These are phyloP conservation scores for Chrysina gloriosa DNA, from an alignment of 2,888 invertebrate genomes.

Conservation along the genomic window DNA sequence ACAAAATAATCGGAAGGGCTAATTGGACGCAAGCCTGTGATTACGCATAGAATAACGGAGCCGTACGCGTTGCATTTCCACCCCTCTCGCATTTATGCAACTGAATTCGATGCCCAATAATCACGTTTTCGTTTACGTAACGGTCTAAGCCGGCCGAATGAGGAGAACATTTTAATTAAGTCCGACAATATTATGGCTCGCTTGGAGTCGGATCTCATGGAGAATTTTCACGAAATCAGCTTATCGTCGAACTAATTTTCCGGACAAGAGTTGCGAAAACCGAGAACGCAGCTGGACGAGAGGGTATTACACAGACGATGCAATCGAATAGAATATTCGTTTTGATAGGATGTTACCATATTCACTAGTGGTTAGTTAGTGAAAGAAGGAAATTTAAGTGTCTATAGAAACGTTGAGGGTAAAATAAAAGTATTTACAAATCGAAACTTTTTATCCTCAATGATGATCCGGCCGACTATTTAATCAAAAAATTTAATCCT, in stretches of 20 bases:
- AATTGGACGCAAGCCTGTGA: background rate
- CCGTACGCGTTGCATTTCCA: background rate
- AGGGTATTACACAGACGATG: too few relatives aligned
- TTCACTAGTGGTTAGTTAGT: too few relatives aligned
- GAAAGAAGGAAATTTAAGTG: too few relatives aligned
- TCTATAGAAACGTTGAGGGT: too few relatives aligned
- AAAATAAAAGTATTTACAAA: too few relatives aligned
- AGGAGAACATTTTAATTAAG: conserved; percentile 21
- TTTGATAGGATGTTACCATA: too few relatives aligned
- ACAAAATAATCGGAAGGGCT: too few relatives aligned
- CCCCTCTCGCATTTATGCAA: background rate
- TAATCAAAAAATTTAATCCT: too few relatives aligned
- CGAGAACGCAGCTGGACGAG: background rate
- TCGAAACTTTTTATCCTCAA: too few relatives aligned
- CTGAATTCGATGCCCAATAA: background rate
- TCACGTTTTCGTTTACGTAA: conserved; percentile 5
- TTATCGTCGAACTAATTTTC: conserved; percentile 67
- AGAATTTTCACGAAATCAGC: conserved; percentile 76
- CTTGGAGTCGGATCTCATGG: conserved; percentile 75
- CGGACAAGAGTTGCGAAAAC: background rate
- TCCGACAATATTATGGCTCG: conserved; percentile 21
- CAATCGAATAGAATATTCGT: too few relatives aligned
- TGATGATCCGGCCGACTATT: too few relatives aligned
- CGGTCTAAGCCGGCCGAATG: background rate
- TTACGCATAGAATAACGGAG: background rate